These are phyloP conservation scores for Ammodramus savannarum DNA, from an alignment of 2,113 vertebrate genomes.

Conservation along the genomic window DNA sequence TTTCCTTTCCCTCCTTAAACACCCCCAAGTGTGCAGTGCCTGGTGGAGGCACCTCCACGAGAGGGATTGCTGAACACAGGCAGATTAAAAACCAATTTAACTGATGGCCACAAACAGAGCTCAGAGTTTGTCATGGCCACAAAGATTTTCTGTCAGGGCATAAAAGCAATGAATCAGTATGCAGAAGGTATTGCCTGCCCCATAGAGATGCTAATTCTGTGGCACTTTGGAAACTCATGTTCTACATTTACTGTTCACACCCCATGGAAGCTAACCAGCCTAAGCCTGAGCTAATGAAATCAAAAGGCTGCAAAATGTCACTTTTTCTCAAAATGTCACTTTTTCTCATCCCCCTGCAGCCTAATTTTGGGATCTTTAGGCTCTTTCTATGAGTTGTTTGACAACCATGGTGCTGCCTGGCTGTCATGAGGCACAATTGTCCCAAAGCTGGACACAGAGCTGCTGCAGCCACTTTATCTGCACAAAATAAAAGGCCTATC, in stretches of 20 bases:
- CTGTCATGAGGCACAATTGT: neutral
- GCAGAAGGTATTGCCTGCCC: slow-evolving; percentile 77
- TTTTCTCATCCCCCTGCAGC: neutral
- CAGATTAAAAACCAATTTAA: slow-evolving; percentile 73
- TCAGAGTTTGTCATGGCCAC: slow-evolving; percentile 80
- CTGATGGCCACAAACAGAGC: slow-evolving; percentile 76
- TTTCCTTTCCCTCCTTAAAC: neutral
- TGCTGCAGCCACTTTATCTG: neutral
- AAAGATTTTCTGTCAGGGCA: slow-evolving; percentile 83
- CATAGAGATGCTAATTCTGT: slow-evolving; percentile 89
- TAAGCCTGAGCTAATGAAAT: slow-evolving; percentile 32
- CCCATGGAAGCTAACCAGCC: slow-evolving; percentile 73
- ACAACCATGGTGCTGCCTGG: neutral
- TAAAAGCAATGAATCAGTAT: slow-evolving; percentile 87
- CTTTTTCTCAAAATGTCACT: slow-evolving; percentile 42
- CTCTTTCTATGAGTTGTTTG: neutral
- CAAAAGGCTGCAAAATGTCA: slow-evolving; percentile 56
- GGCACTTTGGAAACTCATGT: slow-evolving; percentile 76
- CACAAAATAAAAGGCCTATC: neutral
- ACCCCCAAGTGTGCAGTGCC: neutral
- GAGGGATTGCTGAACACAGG: neutral
- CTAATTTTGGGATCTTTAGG: neutral
- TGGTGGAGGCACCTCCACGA: neutral
- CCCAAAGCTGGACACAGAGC: neutral
- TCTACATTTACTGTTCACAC: slow-evolving; percentile 80